Evolutionary conservation across 2,797 vertebrate genomes (phyloP).

Genomic region (Malurus leucopterus): DNA sequence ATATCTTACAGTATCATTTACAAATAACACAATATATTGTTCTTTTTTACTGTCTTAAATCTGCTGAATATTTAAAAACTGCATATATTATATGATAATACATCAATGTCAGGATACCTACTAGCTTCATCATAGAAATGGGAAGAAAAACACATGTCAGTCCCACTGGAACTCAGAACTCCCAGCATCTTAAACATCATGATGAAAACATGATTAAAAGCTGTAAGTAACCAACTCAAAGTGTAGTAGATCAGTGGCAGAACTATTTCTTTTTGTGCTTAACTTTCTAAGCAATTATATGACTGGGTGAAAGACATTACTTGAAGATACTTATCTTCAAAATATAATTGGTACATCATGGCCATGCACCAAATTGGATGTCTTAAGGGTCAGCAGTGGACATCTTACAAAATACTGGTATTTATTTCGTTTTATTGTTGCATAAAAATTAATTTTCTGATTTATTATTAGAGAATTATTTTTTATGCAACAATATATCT

Average conservation of each 20-base stretch:
- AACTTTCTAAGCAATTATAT: background rate
- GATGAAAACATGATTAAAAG: background rate
- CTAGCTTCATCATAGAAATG: background rate
- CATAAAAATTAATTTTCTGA: background rate
- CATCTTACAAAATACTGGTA: background rate
- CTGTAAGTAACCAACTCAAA: background rate
- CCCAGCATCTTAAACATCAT: background rate
- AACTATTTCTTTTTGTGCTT: background rate
- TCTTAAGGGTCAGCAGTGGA: background rate
- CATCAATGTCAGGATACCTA: background rate
- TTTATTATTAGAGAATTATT: background rate
- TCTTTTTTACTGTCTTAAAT: background rate
- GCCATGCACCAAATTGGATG: background rate
- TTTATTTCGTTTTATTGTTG: background rate
- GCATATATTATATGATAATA: background rate
- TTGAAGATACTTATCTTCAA: background rate
- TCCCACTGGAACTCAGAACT: background rate
- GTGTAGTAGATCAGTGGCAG: background rate
- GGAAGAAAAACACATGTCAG: background rate
- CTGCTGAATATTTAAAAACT: background rate
- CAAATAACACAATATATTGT: background rate
- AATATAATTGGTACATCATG: background rate
- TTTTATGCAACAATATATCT: background rate
- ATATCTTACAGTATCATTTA: background rate
- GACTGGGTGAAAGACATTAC: background rate